Conservation (phyloP, 1,140 invertebrate species). For the Prorops nasuta region DNA sequence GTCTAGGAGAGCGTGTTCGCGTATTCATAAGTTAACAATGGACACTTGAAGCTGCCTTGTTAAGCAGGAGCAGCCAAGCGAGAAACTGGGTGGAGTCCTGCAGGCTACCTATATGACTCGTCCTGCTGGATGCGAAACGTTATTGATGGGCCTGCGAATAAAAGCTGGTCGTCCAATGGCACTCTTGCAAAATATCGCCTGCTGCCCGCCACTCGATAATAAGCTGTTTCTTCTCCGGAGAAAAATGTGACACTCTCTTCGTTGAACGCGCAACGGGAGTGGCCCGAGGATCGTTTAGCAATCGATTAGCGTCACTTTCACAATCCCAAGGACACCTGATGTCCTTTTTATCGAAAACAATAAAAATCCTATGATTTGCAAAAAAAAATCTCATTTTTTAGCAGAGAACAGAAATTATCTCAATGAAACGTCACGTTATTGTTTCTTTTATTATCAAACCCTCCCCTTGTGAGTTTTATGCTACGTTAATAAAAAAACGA, state of each 20-base stretch:
- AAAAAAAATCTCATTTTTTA: too few relatives aligned
- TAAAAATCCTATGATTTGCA: too few relatives aligned
- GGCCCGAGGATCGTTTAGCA: too few relatives aligned
- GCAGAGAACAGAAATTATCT: too few relatives aligned
- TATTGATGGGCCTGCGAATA: slow-evolving; percentile 32
- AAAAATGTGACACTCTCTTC: not conserved
- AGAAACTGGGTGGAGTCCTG: slow-evolving; percentile 37
- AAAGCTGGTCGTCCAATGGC: too few relatives aligned
- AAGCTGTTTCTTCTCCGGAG: not conserved
- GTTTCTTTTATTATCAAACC: too few relatives aligned
- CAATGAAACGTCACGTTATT: too few relatives aligned
- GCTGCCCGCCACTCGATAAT: slow-evolving; percentile 14
- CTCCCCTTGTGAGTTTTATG: too few relatives aligned
- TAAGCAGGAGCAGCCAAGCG: slow-evolving; percentile 36
- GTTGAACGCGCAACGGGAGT: not conserved
- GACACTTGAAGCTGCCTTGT: slow-evolving; percentile 43
- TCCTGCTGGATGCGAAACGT: slow-evolving; percentile 22
- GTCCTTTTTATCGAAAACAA: too few relatives aligned
- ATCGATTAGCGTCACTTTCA: too few relatives aligned
- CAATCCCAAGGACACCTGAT: too few relatives aligned
- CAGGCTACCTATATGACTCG: slow-evolving; percentile 20
- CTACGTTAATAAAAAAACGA: too few relatives aligned
- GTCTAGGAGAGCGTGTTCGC: slow-evolving; percentile 15
- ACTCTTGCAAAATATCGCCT: slow-evolving; percentile 18
- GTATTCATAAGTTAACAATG: slow-evolving; percentile 45